Conservation (phyloP, 2,113 vertebrate species). For the Charadrius vociferus region DNA sequence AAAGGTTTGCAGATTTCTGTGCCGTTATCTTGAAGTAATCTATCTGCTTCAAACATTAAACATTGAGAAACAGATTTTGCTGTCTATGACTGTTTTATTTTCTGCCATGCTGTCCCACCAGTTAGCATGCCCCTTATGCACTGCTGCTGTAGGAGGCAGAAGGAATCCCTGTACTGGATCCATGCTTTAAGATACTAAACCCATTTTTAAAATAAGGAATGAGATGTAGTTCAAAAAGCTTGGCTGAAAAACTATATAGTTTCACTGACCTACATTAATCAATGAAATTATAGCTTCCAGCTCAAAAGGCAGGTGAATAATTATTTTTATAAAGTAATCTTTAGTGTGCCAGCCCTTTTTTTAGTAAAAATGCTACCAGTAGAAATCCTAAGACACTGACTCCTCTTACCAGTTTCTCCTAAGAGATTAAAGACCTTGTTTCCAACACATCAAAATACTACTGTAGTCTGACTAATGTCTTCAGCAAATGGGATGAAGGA, state of each 20-base stretch:
- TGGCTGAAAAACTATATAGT: not conserved
- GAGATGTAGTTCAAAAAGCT: not conserved
- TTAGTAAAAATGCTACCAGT: not conserved
- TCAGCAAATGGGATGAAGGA: not conserved
- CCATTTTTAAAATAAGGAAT: not conserved
- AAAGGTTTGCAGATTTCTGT: not conserved
- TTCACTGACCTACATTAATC: slow-evolving; percentile 51
- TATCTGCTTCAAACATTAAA: not conserved
- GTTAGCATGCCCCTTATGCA: not conserved
- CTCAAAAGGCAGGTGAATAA: not conserved
- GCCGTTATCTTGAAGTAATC: not conserved
- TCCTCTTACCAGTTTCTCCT: not conserved
- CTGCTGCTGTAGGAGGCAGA: not conserved
- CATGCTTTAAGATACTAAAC: not conserved
- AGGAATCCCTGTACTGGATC: not conserved
- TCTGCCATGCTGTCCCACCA: not conserved
- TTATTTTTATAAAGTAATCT: slow-evolving; percentile 2
- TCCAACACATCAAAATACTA: not conserved
- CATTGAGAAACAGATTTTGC: not conserved
- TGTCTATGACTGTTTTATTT: not conserved
- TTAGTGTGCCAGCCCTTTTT: not conserved
- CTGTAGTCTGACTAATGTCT: not conserved
- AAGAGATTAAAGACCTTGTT: not conserved
- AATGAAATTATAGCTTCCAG: slow-evolving; percentile 3
- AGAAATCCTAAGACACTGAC: not conserved